Evolutionary conservation across 2,797 vertebrate genomes (phyloP), one percentile per base, ranked within the genome.

Genomic region (Bufotes viridis): DNA sequence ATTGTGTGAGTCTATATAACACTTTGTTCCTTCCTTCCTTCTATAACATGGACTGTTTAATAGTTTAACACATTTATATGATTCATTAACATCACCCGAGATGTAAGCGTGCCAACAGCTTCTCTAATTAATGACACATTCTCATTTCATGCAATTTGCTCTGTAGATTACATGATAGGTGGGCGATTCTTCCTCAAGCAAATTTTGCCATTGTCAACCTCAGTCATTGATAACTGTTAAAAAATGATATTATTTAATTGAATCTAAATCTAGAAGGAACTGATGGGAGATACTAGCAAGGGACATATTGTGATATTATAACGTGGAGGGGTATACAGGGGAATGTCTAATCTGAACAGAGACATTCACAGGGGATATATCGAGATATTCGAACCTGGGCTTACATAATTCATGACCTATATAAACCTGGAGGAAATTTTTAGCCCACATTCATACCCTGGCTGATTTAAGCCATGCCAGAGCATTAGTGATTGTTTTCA

Each of bases 111-210:
- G 60, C 79, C 79, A 81, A 61, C 20, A 49, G 22, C 58, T 42
- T 81, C 79, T 81, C 79, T 81, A 81, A 82, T 70, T 69, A 55
- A 70, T 70, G 51, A 69, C 42, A 70, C 81, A 69, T 67, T 53
- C 49, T 70, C 65, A 55, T 69, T 69, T 70, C 15, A 29, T 82
- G 81, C 65, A 82, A 26, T 82, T 67, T 82, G 81, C 60, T n/a
- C 79, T 81, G 75, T 63, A 49, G 29, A 81, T 81, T 63, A 81
- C 60, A 81, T 81, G 63, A 51, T 34, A 49, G 79, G 79, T 81
- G 79, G 79, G 79, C 79, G 79, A 81, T 81, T 65, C 79, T 81
- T 22, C 79, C 79, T 65, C 34, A 63, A 61, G 79, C 60, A 63
- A 42, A 61, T 49, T 22, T 42, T 63, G 15, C 4, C 55, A 65